Percentiles rank a stretch among this genome's conserved stretches.
Evolutionary conservation across 2,113 vertebrate species (phyloP).

Genomic region (Apodemus sylvaticus): DNA sequence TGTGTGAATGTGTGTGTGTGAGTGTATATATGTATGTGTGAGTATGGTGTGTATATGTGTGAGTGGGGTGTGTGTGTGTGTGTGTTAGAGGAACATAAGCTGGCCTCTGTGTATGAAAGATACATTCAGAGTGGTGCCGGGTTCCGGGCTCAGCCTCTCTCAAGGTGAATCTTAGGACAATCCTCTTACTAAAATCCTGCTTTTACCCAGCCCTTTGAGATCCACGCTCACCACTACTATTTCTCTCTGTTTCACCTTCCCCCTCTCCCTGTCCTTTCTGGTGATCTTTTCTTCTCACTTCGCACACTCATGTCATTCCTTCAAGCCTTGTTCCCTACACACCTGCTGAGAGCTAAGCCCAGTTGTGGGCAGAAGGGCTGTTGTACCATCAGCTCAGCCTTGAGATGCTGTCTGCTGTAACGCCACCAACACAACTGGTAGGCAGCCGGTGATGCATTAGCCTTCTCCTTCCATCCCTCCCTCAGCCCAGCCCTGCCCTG

Average conservation of each 20-base stretch:
- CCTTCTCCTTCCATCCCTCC: background rate
- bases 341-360: rapidly evolving
- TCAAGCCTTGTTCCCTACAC: background rate
- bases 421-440: rapidly evolving
- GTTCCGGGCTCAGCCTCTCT: background rate
- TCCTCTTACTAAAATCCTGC: rapidly evolving
- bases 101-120: no score
- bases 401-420: no score
- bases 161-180: no score
- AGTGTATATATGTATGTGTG: background rate
- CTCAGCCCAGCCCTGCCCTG: no score
- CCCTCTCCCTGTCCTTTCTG: background rate
- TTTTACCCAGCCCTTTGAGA: background rate
- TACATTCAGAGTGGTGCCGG: rapidly evolving
- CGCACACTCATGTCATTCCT: background rate
- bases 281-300: background rate
- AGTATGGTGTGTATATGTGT: no score
- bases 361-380: background rate
- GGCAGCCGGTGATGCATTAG: background rate
- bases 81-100: background rate
- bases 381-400: background rate
- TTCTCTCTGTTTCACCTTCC: background rate
- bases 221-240: rapidly evolving
- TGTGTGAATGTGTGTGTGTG: background rate
- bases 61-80: background rate